These are phyloP conservation scores for Cheilosia urbana DNA, from an alignment of 2,888 invertebrate species.

Conservation along the genomic window DNA sequence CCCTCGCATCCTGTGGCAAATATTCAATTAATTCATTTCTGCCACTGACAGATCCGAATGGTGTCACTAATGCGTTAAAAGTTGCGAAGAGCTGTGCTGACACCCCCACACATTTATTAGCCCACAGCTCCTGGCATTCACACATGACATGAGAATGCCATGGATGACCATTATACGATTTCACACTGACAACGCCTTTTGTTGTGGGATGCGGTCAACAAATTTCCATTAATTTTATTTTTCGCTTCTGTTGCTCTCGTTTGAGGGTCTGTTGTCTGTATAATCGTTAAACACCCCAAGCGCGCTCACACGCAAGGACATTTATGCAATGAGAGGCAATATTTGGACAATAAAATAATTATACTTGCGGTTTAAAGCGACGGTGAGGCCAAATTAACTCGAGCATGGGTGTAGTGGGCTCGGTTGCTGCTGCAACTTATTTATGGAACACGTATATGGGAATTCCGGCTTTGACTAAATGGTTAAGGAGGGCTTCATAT, in stretches of 20 bases:
- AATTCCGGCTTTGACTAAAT: too few relatives aligned
- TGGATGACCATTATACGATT: conserved; percentile 68
- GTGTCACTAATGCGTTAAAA: conserved; percentile 76
- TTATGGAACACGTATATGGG: too few relatives aligned
- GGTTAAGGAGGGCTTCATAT: too few relatives aligned
- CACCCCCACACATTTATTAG: conserved; percentile 70
- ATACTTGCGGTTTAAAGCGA: conserved; percentile 12
- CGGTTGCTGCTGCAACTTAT: too few relatives aligned
- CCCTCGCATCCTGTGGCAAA: conserved; percentile 53
- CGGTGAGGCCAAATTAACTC: conserved; percentile 31
- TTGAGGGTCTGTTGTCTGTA: conserved; percentile 1
- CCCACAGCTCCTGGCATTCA: conserved; percentile 10
- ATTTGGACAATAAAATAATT: conserved; percentile 17
- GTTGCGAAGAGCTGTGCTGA: conserved; percentile 61
- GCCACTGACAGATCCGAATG: conserved; percentile 75
- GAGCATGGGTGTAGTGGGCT: conserved; percentile 15
- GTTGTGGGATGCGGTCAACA: conserved; percentile 68
- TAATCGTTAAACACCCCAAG: conserved; percentile 1
- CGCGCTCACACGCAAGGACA: background rate
- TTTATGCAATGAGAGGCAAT: background rate
- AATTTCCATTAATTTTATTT: conserved; percentile 73
- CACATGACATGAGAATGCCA: conserved; percentile 17
- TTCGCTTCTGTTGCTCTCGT: conserved; percentile 38
- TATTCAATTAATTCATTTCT: conserved; percentile 75
- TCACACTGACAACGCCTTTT: conserved; percentile 74